Conservation (phyloP, 2,113 vertebrate genomes). For the Neotragus moschatus region DNA sequence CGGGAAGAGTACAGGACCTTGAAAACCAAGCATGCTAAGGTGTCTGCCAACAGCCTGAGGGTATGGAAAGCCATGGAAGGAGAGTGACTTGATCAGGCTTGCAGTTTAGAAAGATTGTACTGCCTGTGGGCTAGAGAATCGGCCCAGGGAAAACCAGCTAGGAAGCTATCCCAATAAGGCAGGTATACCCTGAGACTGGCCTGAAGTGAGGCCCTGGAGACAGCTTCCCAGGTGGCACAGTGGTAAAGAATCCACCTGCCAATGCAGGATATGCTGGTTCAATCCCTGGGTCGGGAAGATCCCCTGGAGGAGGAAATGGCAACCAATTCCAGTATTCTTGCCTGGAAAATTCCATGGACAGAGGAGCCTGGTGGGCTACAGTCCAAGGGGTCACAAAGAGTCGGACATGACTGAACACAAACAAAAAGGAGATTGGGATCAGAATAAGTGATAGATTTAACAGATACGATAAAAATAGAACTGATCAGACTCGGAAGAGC, state of each 20-base stretch:
- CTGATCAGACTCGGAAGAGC: background rate
- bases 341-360: too few species aligned
- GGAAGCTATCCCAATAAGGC: background rate
- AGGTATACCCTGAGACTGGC: too few species aligned
- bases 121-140: background rate
- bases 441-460: background rate
- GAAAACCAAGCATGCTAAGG: background rate
- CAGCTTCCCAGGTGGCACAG: too few species aligned
- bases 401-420: accelerated
- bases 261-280: too few species aligned
- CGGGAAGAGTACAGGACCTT: background rate
- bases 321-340: too few species aligned
- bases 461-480: background rate
- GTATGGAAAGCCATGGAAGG: background rate
- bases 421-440: background rate
- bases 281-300: too few species aligned
- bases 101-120: background rate
- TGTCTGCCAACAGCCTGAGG: background rate
- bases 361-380: too few species aligned
- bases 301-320: too few species aligned
- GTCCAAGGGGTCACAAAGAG: too few species aligned
- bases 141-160: background rate
- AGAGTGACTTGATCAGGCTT: background rate
- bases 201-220: too few species aligned
- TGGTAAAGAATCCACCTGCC: too few species aligned